phyloP scores from a whole-genome alignment of 2,888 invertebrate genomes.

The Cryptus viduatorius region DNA sequence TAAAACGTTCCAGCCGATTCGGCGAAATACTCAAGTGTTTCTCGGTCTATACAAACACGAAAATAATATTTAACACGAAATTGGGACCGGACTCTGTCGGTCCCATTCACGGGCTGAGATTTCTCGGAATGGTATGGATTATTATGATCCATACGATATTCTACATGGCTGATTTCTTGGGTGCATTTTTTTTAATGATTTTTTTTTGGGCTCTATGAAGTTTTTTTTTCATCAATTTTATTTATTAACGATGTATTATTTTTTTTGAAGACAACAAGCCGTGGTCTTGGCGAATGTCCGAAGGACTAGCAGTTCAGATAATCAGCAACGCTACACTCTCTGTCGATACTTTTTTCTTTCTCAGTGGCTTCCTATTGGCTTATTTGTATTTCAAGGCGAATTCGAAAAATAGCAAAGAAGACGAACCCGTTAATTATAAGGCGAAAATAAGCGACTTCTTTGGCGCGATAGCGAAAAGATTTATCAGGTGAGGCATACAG shows the following conservation, averaged over 20 bases:
- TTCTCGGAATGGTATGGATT: conserved; percentile 87
- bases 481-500: conserved; percentile 81
- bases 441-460: conserved; percentile 71
- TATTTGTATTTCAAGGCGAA: conserved; percentile 75
- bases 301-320: conserved; percentile 82
- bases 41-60: conserved; percentile 85
- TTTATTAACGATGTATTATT: not conserved
- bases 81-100: conserved; percentile 80
- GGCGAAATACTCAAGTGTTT: conserved; percentile 84
- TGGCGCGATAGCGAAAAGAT: conserved; percentile 80
- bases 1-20: conserved; percentile 62
- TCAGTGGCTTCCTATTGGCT: conserved; percentile 82
- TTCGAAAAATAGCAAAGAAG: conserved; percentile 66
- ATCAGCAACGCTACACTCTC: conserved; percentile 85
- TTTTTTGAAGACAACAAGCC: conserved; percentile 81
- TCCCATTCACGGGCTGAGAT: conserved; percentile 86
- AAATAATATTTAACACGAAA: conserved; percentile 83
- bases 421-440: conserved; percentile 58
- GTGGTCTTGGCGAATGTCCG: conserved; percentile 80
- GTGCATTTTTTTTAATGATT: conserved; percentile 69
- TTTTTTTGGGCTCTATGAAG: too few relatives aligned
- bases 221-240: not conserved
- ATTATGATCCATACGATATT: conserved; percentile 86
- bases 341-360: conserved; percentile 86
- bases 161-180: conserved; percentile 83